Conservation (phyloP, 2,113 vertebrate species). For the Cynopterus brachyotis region DNA sequence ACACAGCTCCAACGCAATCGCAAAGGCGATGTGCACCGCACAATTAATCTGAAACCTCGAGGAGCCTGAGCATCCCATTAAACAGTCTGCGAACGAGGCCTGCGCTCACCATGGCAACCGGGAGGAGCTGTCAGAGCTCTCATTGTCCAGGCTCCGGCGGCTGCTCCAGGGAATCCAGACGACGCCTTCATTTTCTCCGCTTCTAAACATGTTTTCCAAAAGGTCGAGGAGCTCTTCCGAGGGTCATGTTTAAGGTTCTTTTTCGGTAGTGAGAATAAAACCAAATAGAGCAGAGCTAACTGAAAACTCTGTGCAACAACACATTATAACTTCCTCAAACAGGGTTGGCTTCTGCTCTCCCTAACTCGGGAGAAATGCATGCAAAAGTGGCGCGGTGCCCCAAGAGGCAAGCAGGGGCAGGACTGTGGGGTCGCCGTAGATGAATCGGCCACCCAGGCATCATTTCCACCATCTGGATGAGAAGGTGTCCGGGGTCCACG, state of each 20-base stretch:
- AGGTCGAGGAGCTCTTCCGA: constrained; percentile 56
- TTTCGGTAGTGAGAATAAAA: constrained; percentile 58
- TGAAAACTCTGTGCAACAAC: neutral
- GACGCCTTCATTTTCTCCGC: constrained; percentile 53
- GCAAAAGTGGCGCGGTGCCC: neutral
- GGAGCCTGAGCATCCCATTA: constrained; percentile 42
- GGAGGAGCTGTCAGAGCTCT: constrained; percentile 52
- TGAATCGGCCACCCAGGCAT: neutral
- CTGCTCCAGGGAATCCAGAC: constrained; percentile 57
- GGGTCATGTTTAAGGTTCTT: constrained; percentile 55
- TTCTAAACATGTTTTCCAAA: constrained; percentile 72
- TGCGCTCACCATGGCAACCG: constrained; percentile 73
- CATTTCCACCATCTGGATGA: neutral
- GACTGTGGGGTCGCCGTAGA: neutral
- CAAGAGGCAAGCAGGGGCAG: neutral
- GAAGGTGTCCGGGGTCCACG: neutral
- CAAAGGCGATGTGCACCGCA: neutral
- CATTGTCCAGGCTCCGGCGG: constrained; percentile 37
- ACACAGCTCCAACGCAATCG: neutral
- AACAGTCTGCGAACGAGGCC: constrained; percentile 53
- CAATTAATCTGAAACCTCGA: constrained; percentile 71
- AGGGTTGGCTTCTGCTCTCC: neutral
- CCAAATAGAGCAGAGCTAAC: constrained; percentile 28
- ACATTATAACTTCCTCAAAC: neutral
- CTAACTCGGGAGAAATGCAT: accelerated